Evolutionary conservation across 2,113 vertebrate species (phyloP), one percentile per base, ranked within the genome.

Genomic region (Vulpes ferrilata): DNA sequence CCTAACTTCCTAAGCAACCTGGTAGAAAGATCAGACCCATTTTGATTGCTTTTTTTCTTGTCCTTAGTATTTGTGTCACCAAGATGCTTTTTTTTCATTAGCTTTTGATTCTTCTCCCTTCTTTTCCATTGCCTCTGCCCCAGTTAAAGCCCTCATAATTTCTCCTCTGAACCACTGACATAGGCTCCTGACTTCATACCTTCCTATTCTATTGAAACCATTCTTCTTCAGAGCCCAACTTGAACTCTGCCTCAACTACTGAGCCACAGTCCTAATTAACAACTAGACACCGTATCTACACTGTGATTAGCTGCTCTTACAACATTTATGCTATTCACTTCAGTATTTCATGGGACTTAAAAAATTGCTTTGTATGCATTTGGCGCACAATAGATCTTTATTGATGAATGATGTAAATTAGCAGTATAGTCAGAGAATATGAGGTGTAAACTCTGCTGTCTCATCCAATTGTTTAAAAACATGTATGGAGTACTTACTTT

Each of bases 21-120:
- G 30, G n/a, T 76, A 43, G 65, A 51, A 74, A 27, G 10, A 53
- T 27, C 48, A 96, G 22, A 55, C 35, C 22, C 20, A 7, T 80
- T 22, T 79, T 48, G n/a, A 92, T 76, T 55, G 11, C 59, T 81
- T 67, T 74, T 88, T 60, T 32, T 80, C 57, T 93, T 32, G 27
- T 67, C 57, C 5, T 76, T 71, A n/a, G 30, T 23, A 35, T 82
- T 88, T 25, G 60, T 48, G 32, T 82, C 60, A 15, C 32, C 51
- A 48, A 92, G 55, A 82, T 84, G 69, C 13, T 86, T 89, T 65
- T 92, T 43, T n/a, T 86, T 73, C 15, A 69, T 65, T 22, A 74
- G 51, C 32, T 55, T 86, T 92, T 32, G 25, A 71, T 85, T 85
- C 96, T 87, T 84, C 15, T 23, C 30, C 20, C 86, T 89, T 87